These are phyloP conservation scores for Thaumatotibia leucotreta DNA, from an alignment of 1,140 invertebrate genomes.

Conservation along the genomic window DNA sequence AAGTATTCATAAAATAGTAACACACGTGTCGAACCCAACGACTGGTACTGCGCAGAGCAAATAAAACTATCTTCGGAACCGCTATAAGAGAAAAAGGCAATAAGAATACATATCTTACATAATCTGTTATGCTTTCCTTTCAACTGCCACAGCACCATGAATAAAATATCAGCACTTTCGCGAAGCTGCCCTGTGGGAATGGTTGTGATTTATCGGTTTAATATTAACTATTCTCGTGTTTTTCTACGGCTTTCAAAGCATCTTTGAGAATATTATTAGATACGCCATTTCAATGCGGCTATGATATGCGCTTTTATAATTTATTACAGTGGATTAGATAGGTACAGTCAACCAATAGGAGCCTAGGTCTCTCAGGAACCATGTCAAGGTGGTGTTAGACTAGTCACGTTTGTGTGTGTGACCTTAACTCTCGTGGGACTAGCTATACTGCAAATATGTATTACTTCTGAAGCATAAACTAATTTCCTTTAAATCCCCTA, in stretches of 20 bases:
- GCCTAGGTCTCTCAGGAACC: too few relatives aligned
- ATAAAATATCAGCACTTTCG: not conserved
- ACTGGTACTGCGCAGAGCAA: not conserved
- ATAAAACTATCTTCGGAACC: not conserved
- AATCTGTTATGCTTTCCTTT: not conserved
- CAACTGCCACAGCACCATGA: not conserved
- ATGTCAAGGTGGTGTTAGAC: too few relatives aligned
- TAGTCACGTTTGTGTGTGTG: too few relatives aligned
- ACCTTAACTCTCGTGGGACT: too few relatives aligned
- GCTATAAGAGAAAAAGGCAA: not conserved
- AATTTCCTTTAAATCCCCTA: too few relatives aligned
- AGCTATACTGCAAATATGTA: too few relatives aligned
- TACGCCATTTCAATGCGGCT: not conserved
- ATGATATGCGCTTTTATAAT: not conserved
- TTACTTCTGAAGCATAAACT: too few relatives aligned
- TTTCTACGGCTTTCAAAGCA: not conserved
- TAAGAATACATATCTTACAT: not conserved
- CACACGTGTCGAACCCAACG: not conserved
- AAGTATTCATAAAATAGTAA: not conserved
- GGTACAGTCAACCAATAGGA: too few relatives aligned
- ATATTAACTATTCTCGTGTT: not conserved
- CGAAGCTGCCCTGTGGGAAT: not conserved
- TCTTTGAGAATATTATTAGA: not conserved
- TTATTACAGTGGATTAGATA: not conserved
- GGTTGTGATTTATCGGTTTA: not conserved